A percentile compares a stretch with the other conserved stretches of the same genome.
phyloP scores from a whole-genome alignment of 2,113 vertebrate genomes.

The Proterorhinus semilunaris region DNA sequence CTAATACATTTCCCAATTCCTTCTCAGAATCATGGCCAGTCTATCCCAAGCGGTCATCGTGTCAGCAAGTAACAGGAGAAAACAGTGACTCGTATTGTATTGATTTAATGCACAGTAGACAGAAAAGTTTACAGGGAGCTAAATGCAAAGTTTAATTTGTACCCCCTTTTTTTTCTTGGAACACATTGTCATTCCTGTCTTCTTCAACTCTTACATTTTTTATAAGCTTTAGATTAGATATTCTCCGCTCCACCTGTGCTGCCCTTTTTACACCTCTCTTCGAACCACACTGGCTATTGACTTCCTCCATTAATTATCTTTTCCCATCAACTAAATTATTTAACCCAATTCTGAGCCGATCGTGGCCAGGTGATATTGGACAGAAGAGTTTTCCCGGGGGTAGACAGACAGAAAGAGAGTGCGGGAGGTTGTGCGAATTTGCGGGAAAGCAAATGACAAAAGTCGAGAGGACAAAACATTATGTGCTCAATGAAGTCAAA shows the following conservation, averaged over 20 bases:
- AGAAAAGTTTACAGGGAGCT: constrained; percentile 48
- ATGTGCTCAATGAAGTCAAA: neutral
- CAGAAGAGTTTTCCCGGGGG: constrained; percentile 31
- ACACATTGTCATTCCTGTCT: constrained; percentile 75
- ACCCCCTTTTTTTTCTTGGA: constrained; percentile 57
- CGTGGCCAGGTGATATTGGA: constrained; percentile 52
- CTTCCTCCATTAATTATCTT: constrained; percentile 75
- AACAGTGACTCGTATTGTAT: constrained; percentile 33
- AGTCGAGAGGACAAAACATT: constrained; percentile 33
- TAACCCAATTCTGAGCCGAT: constrained; percentile 66
- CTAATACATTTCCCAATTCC: no score
- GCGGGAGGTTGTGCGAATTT: constrained; percentile 26
- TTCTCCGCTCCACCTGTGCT: constrained; percentile 67
- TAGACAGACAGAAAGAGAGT: constrained; percentile 5
- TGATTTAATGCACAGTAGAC: constrained; percentile 44
- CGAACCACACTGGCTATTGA: constrained; percentile 63
- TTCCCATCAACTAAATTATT: constrained; percentile 75
- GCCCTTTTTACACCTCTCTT: constrained; percentile 37
- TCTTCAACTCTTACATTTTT: constrained; percentile 75
- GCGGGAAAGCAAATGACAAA: constrained; percentile 22
- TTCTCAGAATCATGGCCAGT: no score
- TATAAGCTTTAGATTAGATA: constrained; percentile 77
- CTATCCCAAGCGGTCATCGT: no score
- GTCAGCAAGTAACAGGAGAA: constrained; percentile 27
- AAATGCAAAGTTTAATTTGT: constrained; percentile 67